A percentile compares a stretch with the other conserved stretches of the same genome.
Conservation (phyloP, 2,797 vertebrate species). For the Muraenolepis orangiensis region DNA sequence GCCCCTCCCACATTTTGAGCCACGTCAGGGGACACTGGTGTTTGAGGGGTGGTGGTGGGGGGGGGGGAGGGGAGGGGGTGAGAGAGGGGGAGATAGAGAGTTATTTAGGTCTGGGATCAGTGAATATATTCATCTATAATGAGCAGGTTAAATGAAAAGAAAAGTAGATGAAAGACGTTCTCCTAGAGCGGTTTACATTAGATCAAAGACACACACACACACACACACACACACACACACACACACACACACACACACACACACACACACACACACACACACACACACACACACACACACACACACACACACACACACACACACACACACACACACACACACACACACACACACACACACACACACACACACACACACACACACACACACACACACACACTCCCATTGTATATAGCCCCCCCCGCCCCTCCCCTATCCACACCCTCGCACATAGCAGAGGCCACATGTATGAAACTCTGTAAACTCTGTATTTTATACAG, state of each 20-base stretch:
- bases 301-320: neutral
- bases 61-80: neutral
- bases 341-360: neutral
- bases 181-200: neutral
- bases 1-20: constrained; percentile 95
- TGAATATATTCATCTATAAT: no score
- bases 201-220: neutral
- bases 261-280: neutral
- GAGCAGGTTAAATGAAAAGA: no score
- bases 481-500: no score
- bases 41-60: neutral
- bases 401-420: neutral
- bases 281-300: neutral
- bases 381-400: neutral
- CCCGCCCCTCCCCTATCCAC: neutral
- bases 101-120: no score
- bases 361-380: neutral
- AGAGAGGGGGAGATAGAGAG: neutral
- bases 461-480: no score
- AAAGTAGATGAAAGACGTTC: no score
- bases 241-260: neutral
- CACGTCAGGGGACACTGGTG: constrained; percentile 69
- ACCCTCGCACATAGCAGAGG: neutral
- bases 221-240: neutral
- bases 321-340: neutral